Conservation (phyloP, 1,140 invertebrate genomes). For the Maniola jurtina region DNA sequence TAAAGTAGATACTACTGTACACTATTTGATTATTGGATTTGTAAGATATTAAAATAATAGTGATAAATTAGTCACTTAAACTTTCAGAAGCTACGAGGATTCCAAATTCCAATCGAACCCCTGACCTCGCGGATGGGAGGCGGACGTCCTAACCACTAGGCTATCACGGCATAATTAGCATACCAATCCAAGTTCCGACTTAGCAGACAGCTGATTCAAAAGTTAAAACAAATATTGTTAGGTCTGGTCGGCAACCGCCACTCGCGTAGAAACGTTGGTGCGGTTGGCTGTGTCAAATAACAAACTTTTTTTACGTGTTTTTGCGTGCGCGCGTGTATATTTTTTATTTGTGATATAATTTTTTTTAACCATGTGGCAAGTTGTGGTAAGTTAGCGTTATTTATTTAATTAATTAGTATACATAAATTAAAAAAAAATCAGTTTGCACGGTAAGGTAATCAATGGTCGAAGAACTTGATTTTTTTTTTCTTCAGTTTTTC, state of each 20-base stretch:
- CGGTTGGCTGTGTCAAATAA: constrained; percentile 1
- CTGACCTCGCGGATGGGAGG: too few species aligned
- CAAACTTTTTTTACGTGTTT: neutral
- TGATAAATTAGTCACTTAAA: too few species aligned
- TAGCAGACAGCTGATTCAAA: neutral
- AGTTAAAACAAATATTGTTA: neutral
- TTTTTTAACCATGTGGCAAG: neutral
- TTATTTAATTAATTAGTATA: neutral
- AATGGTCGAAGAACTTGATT: too few species aligned
- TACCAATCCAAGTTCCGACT: constrained; percentile 3
- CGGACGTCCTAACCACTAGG: too few species aligned
- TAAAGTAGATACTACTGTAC: too few species aligned
- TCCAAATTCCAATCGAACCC: too few species aligned
- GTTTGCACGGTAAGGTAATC: neutral
- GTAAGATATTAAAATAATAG: too few species aligned
- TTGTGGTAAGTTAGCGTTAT: neutral
- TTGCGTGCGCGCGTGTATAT: neutral
- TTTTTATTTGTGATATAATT: neutral
- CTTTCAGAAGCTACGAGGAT: too few species aligned
- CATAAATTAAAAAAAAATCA: too few species aligned
- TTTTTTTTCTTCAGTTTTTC: too few species aligned
- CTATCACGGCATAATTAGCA: neutral
- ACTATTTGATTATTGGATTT: too few species aligned
- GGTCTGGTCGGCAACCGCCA: neutral
- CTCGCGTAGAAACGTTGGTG: neutral